Evolutionary conservation across 2,888 invertebrate species (phyloP).

Genomic region (Parasteatoda lunata): DNA sequence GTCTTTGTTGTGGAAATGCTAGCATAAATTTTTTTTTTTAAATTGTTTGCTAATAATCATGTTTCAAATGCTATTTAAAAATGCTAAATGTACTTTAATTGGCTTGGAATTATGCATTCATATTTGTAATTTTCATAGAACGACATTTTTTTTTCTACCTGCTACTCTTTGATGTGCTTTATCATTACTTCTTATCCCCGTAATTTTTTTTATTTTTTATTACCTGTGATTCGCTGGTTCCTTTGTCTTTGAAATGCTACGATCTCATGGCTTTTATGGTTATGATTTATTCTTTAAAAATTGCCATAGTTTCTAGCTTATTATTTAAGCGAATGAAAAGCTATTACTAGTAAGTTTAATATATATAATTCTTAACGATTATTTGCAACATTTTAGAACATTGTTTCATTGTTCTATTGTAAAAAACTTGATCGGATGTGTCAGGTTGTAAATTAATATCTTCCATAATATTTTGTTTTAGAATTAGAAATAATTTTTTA

Average conservation of each 20-base stretch:
- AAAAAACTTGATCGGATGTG: background rate
- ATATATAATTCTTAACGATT: background rate
- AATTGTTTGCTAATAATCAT: conserved; percentile 24
- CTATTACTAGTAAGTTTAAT: background rate
- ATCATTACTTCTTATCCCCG: background rate
- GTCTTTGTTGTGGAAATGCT: conserved; percentile 58
- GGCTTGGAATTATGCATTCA: too few species aligned
- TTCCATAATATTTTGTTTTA: background rate
- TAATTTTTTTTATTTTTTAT: conserved; percentile 22
- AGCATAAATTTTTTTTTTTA: background rate
- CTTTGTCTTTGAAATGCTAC: conserved; percentile 45
- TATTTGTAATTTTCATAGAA: too few species aligned
- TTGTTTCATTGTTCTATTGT: background rate
- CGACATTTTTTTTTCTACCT: too few species aligned
- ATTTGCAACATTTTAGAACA: background rate
- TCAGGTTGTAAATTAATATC: too few species aligned
- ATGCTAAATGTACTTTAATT: background rate
- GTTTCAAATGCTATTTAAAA: background rate
- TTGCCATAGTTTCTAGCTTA: background rate
- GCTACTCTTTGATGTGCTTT: background rate
- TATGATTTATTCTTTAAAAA: background rate
- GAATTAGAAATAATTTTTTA: too few species aligned
- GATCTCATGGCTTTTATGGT: conserved; percentile 6
- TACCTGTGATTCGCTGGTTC: conserved; percentile 29
- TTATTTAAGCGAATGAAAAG: background rate